These are phyloP conservation scores for Steinernema scapterisci DNA, from an alignment of 2,888 invertebrate species.

Conservation along the genomic window DNA sequence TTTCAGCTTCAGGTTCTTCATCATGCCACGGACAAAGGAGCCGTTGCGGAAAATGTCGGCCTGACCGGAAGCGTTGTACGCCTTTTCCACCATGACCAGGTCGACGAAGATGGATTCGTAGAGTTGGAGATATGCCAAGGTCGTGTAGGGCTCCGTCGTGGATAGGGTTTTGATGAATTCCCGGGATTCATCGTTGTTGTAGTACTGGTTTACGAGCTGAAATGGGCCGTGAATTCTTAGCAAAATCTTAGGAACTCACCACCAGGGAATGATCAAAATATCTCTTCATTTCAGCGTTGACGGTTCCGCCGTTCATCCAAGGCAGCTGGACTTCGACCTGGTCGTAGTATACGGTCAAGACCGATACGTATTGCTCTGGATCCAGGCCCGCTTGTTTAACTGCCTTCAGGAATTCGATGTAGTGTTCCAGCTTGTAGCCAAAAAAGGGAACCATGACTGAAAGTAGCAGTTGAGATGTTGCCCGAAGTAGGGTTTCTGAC, in stretches of 20 bases:
- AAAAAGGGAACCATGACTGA: conserved; percentile 22
- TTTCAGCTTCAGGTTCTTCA: conserved; percentile 35
- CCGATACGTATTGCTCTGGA: conserved; percentile 15
- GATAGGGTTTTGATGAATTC: conserved; percentile 5
- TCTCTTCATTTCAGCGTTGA: background rate
- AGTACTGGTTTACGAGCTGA: conserved; percentile 33
- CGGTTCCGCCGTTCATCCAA: conserved; percentile 1
- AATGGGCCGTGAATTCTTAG: background rate
- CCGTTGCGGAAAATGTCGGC: conserved; percentile 8
- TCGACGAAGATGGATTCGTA: conserved; percentile 43
- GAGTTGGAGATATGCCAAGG: conserved; percentile 37
- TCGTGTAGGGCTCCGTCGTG: too few species aligned
- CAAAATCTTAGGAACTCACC: conserved; percentile 32
- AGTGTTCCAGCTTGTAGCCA: background rate
- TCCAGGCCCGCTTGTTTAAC: background rate
- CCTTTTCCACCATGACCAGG: conserved; percentile 36
- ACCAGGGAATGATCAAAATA: conserved; percentile 35
- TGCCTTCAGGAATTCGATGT: background rate
- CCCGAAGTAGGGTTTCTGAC: background rate
- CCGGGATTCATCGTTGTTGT: background rate
- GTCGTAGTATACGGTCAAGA: conserved; percentile 12
- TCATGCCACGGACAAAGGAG: background rate
- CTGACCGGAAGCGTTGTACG: conserved; percentile 9
- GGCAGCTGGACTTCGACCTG: background rate
- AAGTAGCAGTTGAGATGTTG: background rate